Evolutionary conservation across 2,797 vertebrate species (phyloP).

Genomic region (Microhierax caerulescens): DNA sequence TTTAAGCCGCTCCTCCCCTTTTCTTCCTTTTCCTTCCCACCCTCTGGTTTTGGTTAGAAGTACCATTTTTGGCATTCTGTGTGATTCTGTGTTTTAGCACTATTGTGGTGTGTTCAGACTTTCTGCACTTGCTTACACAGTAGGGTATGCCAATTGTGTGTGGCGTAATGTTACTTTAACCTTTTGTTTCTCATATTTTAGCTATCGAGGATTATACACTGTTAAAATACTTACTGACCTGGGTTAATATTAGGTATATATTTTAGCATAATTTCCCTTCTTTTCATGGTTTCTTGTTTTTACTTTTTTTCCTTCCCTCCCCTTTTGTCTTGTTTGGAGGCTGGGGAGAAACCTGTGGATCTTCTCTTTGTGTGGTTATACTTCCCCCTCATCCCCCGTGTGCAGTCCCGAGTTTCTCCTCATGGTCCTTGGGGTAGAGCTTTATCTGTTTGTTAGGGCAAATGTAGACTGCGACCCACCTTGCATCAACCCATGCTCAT

Average conservation of each 20-base stretch:
- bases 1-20: constrained; percentile 79
- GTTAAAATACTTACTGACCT: constrained; percentile 81
- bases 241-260: constrained; percentile 78
- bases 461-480: constrained; percentile 73
- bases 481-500: constrained; percentile 77
- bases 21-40: constrained; percentile 48
- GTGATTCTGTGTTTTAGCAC: constrained; percentile 87
- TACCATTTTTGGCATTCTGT: constrained; percentile 81
- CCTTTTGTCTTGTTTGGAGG: constrained; percentile 60
- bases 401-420: constrained; percentile 64
- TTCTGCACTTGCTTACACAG: constrained; percentile 82
- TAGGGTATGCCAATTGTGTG: constrained; percentile 79
- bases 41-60: constrained; percentile 77
- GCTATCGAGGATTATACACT: constrained; percentile 77
- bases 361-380: constrained; percentile 69
- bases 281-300: constrained; percentile 30
- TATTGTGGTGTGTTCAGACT: constrained; percentile 84
- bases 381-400: not conserved
- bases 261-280: constrained; percentile 78
- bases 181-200: constrained; percentile 75
- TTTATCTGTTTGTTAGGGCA: constrained; percentile 73
- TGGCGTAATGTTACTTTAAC: constrained; percentile 77
- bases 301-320: not conserved
- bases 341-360: constrained; percentile 68
- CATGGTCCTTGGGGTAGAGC: constrained; percentile 66